Conservation (phyloP, 2,113 vertebrate genomes). For the Arenaria interpres region DNA sequence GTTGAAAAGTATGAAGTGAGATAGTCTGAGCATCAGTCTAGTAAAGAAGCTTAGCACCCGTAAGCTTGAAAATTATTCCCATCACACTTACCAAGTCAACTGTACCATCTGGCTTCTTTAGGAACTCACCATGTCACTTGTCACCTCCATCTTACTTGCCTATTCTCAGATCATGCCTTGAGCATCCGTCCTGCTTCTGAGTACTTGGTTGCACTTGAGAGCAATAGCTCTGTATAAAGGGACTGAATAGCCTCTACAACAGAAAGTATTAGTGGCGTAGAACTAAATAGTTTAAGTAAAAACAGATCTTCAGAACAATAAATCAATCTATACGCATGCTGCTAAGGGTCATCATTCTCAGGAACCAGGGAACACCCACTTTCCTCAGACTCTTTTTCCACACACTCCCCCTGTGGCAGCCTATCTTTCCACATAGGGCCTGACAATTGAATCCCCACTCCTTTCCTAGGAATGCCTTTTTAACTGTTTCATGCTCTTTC, state of each 20-base stretch:
- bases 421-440: background rate
- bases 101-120: background rate
- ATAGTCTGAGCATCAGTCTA: background rate
- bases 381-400: background rate
- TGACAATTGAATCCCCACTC: background rate
- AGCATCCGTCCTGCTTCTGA: background rate
- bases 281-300: background rate
- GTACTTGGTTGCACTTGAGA: background rate
- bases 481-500: background rate
- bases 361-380: background rate
- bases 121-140: background rate
- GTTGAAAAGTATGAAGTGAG: background rate
- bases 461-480: background rate
- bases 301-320: background rate
- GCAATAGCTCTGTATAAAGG: background rate
- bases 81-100: background rate
- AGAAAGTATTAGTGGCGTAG: background rate
- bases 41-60: background rate
- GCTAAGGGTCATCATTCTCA: background rate
- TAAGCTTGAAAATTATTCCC: background rate
- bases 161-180: background rate
- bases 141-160: background rate
- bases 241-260: background rate
- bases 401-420: background rate
- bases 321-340: background rate